These are phyloP conservation scores for Cranoglanis bouderius DNA, from an alignment of 2,113 vertebrate species.

Conservation along the genomic window DNA sequence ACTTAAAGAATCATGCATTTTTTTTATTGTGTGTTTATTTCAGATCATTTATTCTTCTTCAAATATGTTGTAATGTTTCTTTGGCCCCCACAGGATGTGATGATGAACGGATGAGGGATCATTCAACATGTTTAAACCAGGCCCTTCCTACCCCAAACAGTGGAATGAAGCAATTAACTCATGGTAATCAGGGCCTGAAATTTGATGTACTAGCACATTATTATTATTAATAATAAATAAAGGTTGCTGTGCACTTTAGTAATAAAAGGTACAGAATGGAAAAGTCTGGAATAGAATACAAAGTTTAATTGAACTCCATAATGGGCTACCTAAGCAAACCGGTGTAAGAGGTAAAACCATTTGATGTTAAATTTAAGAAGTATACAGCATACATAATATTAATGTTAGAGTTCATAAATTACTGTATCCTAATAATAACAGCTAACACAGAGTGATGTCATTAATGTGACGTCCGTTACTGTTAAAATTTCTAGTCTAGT, in stretches of 20 bases:
- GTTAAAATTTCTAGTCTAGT: background rate
- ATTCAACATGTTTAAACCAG: conserved; percentile 5
- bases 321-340: background rate
- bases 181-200: background rate
- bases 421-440: background rate
- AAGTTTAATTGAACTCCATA: background rate
- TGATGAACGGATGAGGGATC: conserved; percentile 5
- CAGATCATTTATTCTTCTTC: background rate
- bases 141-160: background rate
- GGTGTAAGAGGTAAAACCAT: background rate
- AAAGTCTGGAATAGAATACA: background rate
- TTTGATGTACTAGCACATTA: background rate
- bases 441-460: background rate
- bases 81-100: background rate
- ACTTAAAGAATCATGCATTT: background rate
- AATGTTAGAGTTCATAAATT: background rate
- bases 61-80: background rate
- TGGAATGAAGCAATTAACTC: background rate
- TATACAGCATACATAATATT: background rate
- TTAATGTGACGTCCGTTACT: background rate
- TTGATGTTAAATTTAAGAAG: background rate
- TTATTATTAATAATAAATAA: background rate
- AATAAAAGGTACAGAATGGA: background rate
- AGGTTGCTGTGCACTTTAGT: background rate
- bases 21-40: background rate